Evolutionary conservation across 2,797 vertebrate species (phyloP).

Genomic region (Philypnodon macrostomus): DNA sequence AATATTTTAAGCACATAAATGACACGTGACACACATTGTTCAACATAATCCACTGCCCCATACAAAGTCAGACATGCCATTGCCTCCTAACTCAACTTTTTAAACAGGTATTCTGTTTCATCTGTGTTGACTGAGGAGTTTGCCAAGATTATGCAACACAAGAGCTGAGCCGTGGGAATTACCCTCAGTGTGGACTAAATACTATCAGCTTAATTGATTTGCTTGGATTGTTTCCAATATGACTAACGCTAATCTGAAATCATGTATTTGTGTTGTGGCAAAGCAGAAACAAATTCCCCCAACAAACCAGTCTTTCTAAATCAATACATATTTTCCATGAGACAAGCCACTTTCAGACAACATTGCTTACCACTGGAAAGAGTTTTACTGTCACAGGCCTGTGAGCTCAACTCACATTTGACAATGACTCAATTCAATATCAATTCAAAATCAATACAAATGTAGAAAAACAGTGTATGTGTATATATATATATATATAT

Average conservation of each 20-base stretch:
- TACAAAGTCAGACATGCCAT: too few species aligned
- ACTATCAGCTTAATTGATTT: slow-evolving; percentile 55
- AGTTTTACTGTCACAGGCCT: slow-evolving; percentile 26
- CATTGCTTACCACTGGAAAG: slow-evolving; percentile 35
- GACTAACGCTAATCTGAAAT: slow-evolving; percentile 56
- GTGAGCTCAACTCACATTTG: slow-evolving; percentile 31
- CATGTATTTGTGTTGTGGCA: slow-evolving; percentile 6
- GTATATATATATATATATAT: too few species aligned
- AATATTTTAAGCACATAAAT: too few species aligned
- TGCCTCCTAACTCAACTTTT: too few species aligned
- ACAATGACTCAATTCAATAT: background rate
- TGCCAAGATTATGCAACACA: slow-evolving; percentile 62
- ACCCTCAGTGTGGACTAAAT: slow-evolving; percentile 44
- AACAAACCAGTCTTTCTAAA: background rate
- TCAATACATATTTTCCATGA: slow-evolving; percentile 2
- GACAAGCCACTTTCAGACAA: slow-evolving; percentile 17
- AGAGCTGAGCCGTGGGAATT: slow-evolving; percentile 49
- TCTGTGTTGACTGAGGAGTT: slow-evolving; percentile 17
- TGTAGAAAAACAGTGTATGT: too few species aligned
- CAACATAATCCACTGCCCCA: too few species aligned
- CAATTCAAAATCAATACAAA: background rate
- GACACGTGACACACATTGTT: too few species aligned
- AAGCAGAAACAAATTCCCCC: slow-evolving; percentile 3
- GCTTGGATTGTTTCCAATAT: slow-evolving; percentile 46
- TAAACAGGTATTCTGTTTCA: too few species aligned